Evolutionary conservation across 2,797 vertebrate species (phyloP), one percentile per base, ranked within the genome.

Genomic region (Mus caroli): DNA sequence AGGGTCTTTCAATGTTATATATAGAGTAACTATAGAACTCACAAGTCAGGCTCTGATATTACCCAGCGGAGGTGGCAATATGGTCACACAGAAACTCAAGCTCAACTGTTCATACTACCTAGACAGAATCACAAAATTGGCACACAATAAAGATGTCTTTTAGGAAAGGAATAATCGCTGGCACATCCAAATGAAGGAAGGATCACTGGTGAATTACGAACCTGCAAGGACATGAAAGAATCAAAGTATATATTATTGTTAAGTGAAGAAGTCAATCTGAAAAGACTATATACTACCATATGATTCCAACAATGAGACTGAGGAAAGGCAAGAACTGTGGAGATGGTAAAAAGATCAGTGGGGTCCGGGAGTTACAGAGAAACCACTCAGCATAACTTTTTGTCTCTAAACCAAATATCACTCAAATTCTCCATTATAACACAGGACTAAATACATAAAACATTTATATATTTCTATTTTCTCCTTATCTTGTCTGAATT

Each of bases 401-500:
- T 37, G n/a, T 2, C 17, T 24, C 31, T 83, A 90, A 90, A 90
- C 4, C 3, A 90, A 85, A 24, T 50, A 79, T 89, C 50, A 89
- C 46, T 28, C 8, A 88, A 67, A 93, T 40, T 6, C 60, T 91
- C 12, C 60, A 93, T 71, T 89, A 96, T 28, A 92, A 62, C 62
- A 6, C 80, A 84, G 40, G 46, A 73, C 85, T 56, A 73, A 37
- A 73, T 56, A 71, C 56, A n/a, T 91, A 88, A 40, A n/a, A 91
- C 12, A 62, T 69, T 89, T 82, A 83, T 31, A 88, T 86, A 86
- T 77, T 92, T 92, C 93, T 85, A 82, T 77, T 6, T 69, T 93
- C 28, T 94, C 85, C 9, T 93, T 91, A 67, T 87, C n/a, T 75
- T 80, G 31, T 69, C 40, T 96, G 56, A 94, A 88, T 91, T 94